Evolutionary conservation across 2,797 vertebrate species (phyloP).

Genomic region (Tenualosa ilisha): DNA sequence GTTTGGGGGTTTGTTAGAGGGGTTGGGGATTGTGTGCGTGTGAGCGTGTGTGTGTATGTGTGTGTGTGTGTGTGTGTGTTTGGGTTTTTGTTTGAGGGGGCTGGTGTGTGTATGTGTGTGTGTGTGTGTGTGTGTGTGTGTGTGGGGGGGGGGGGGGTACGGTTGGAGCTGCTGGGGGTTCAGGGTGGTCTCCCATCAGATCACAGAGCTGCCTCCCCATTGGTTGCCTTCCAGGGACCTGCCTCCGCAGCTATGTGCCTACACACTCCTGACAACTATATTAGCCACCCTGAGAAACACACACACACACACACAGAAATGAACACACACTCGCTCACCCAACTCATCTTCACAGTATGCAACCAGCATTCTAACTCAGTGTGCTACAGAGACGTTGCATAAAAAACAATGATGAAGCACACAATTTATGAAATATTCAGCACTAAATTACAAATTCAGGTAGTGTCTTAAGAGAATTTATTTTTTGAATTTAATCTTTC

Average conservation of each 20-base stretch:
- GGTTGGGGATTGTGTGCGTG: conserved; percentile 55
- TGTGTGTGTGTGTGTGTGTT: neutral
- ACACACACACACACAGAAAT: conserved; percentile 22
- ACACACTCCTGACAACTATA: conserved; percentile 92
- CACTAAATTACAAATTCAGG: neutral
- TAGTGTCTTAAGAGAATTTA: neutral
- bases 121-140: conserved; percentile 56
- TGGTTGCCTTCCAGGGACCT: conserved; percentile 80
- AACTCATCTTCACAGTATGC: neutral
- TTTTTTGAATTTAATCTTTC: neutral
- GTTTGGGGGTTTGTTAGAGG: conserved; percentile 38
- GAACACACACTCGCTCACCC: conserved; percentile 33
- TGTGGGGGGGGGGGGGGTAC: conserved; percentile 48
- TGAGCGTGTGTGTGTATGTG: conserved; percentile 19
- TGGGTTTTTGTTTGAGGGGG: conserved; percentile 39
- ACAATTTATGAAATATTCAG: neutral
- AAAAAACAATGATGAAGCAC: conserved; percentile 23
- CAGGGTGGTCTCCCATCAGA: conserved; percentile 93
- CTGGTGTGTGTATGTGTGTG: neutral
- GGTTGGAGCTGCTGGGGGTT: conserved; percentile 59
- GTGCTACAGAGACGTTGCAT: neutral
- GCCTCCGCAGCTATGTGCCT: conserved; percentile 76
- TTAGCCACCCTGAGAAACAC: conserved; percentile 58
- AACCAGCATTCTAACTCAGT: neutral
- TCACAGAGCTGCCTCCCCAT: conserved; percentile 76